These are phyloP conservation scores for Siniperca undulata DNA, from an alignment of 2,797 vertebrate species.

Conservation along the genomic window DNA sequence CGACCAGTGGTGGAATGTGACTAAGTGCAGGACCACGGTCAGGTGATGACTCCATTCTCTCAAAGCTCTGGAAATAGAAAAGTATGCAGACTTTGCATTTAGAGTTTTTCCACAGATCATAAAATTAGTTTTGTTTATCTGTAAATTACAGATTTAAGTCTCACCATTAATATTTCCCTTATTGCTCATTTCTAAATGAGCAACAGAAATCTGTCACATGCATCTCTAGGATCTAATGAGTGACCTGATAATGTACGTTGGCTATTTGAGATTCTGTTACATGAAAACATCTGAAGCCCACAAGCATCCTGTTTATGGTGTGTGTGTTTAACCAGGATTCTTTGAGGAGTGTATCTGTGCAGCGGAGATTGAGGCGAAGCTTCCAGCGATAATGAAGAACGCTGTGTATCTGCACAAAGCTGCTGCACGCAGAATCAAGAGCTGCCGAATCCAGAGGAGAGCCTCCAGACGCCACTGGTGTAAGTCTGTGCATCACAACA, in stretches of 20 bases:
- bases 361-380: conserved; percentile 95
- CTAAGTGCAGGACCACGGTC: neutral
- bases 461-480: conserved; percentile 88
- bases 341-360: conserved; percentile 98
- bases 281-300: neutral
- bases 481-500: conserved; percentile 66
- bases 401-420: conserved; percentile 97
- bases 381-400: conserved; percentile 98
- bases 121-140: neutral
- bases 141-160: neutral
- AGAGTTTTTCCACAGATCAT: neutral
- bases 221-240: neutral
- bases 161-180: neutral
- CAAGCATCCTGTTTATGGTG: neutral
- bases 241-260: too few relatives aligned
- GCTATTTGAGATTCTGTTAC: neutral
- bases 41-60: neutral
- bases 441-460: conserved; percentile 93
- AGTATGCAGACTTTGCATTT: neutral
- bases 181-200: neutral
- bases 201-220: neutral
- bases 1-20: too few relatives aligned
- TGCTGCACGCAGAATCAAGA: conserved; percentile 95
- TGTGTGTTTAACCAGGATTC: conserved; percentile 85
- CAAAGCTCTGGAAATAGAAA: too few relatives aligned